Base-by-base conservation (phyloP, 2,113 vertebrate genomes). In the Urocitellus parryii region DNA sequence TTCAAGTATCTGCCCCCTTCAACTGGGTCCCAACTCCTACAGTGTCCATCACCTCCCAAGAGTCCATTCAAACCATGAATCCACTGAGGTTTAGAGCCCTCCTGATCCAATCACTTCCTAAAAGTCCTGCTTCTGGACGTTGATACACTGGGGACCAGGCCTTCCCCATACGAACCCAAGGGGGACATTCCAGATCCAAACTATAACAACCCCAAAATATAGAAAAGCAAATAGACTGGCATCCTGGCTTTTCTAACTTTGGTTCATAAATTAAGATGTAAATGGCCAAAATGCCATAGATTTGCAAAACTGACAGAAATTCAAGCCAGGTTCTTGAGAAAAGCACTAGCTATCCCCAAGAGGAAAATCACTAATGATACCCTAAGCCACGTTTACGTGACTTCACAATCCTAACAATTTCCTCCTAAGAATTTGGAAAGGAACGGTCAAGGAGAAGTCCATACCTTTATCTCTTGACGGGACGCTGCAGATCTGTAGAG, bases 201-300 rank as follows among this genome's bases (percentile, higher is more conserved):
- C 65, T 34, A 67, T 4, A 67, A 29, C 65, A 67, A 79, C 16
- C 9, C 34, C 34, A 29, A 80, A 83, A 89, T 74, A 11, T 89
- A 82, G 48, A 84, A 92, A 91, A 94, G 73, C 22, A 92, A 93
- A 79, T 77, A 81, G 53, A 91, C 51, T 51, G 37, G 8, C 34
- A 79, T 92, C 2, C 39, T 25, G 51, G n/a, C 45, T 91, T 5
- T 5, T 85, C n/a, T 78, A 53, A 80, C 63, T 88, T 94, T 95
- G 37, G 45, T 45, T 45, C 45, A 45, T 45, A 45, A 45, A 45
- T 45, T 8, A 45, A 45, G 45, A 45, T 45, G 45, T 45, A 45
- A 45, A 45, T 45, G 1, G 45, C 8, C 12, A 51, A 90, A 79
- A 79, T n/a, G 77, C 34, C 58, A 67, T 9, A 42, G 68, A 56